Base-by-base conservation (phyloP, 2,888 invertebrate genomes). In the Criorhina ranunculi region DNA sequence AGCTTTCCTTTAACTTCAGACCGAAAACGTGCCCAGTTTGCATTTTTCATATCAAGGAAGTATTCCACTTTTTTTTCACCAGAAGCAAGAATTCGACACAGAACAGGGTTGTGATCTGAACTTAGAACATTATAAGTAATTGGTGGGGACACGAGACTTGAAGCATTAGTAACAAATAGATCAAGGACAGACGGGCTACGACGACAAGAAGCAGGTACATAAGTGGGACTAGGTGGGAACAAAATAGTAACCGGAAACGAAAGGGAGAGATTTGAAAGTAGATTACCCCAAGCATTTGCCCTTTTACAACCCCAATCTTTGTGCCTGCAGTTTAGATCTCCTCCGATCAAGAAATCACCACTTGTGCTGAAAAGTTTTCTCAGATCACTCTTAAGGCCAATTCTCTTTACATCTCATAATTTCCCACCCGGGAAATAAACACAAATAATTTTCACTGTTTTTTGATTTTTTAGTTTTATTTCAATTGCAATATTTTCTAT, bases 131-230 rank as follows among this genome's bases (percentile, higher is more conserved):
- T 49, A 0, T 42, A 24, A 24, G 49, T 19, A n/a, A 59, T 33
- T 1, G 70, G 24, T 19, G 59, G 57, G 8, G 44, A 60, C 15
- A 64, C 35, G 19, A 33, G 62, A 46, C 46, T 15, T 9, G 72
- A 29, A 8, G 33, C 11, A 12, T 72, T 72, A 2, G 70, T 72
- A 31, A 72, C 29, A 49, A 49, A 72, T 5, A 72, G 6, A 33
- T 72, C 60, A 5, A 73, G 15, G 29, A 60, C 72, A 15, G 72
- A 72, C 17, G 72, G 60, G 40, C 40, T n/a, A 12, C 40, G 49
- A 46, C 69, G 46, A 33, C 35, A 69, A 24, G 29, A 15, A 40
- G 62, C 33, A 51, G 59, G 72, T 5, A 59, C 15, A 53, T 62
- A 73, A 12, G 24, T 24, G 24, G 24, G 24, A 24, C 24, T 24